Evolutionary conservation across 1,140 invertebrate genomes (phyloP).

Genomic region (Mamestra configurata): DNA sequence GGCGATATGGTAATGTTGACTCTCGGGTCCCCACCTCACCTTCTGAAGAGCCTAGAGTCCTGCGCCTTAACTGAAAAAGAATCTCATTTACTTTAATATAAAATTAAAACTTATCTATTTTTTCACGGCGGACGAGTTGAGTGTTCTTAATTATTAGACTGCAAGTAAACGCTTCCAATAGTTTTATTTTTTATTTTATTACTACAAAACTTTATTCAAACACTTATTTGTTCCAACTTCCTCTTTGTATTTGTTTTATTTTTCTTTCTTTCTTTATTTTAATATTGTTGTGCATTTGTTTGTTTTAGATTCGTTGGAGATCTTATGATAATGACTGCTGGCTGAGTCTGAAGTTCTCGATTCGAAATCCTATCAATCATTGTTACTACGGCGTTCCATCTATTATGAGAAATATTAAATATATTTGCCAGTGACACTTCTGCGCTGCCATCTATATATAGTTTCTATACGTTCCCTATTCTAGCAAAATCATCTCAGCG

Average conservation of each 20-base stretch:
- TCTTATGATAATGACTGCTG: not conserved
- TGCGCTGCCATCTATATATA: too few species aligned
- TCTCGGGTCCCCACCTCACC: not conserved
- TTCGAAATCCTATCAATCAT: too few species aligned
- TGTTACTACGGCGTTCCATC: too few species aligned
- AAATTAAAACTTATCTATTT: constrained; percentile 55
- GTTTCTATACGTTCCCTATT: too few species aligned
- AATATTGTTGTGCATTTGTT: not conserved
- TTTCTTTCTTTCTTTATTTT: not conserved
- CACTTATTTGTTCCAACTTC: constrained; percentile 25
- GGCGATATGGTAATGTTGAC: not conserved
- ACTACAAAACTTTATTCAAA: constrained; percentile 35
- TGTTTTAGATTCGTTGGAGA: not conserved
- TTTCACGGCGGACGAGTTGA: constrained; percentile 15
- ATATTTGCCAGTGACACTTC: too few species aligned
- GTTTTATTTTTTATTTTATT: constrained; percentile 11
- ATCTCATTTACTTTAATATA: constrained; percentile 58
- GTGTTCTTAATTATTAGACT: constrained; percentile 51
- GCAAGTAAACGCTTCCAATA: constrained; percentile 23
- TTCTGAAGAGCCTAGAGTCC: not conserved
- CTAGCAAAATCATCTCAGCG: too few species aligned
- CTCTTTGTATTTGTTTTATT: constrained; percentile 12
- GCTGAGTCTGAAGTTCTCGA: too few species aligned
- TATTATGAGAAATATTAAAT: too few species aligned
- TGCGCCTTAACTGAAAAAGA: constrained; percentile 39